Conservation (phyloP, 2,113 vertebrate genomes). For the Neoarius graeffei region DNA sequence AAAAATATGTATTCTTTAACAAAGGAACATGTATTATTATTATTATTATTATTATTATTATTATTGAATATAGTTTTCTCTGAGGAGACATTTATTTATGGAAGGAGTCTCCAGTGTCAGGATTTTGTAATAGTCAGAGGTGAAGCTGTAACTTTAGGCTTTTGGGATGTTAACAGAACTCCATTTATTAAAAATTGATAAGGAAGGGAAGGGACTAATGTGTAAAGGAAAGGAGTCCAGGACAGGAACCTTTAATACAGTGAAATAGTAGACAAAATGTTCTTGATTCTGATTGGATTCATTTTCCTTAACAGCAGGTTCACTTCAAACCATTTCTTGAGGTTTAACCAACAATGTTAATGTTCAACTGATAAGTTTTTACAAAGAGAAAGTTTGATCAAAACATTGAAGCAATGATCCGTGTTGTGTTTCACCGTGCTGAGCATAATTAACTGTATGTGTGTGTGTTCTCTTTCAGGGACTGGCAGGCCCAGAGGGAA, state of each 20-base stretch:
- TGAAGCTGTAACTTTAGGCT: neutral
- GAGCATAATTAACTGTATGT: neutral
- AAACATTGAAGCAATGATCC: neutral
- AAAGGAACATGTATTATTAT: neutral
- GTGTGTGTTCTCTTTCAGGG: constrained; percentile 75
- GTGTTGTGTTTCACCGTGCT: neutral
- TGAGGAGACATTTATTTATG: neutral
- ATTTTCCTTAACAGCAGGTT: too few relatives aligned
- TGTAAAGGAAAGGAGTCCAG: too few relatives aligned
- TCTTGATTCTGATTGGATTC: too few relatives aligned
- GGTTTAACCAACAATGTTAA: too few relatives aligned
- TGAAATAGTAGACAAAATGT: too few relatives aligned
- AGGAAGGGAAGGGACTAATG: too few relatives aligned
- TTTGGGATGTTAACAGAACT: too few relatives aligned
- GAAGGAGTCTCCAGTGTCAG: neutral
- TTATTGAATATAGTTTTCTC: neutral
- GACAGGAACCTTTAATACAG: too few relatives aligned
- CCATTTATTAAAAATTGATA: too few relatives aligned
- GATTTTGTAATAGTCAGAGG: neutral
- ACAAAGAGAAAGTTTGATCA: neutral
- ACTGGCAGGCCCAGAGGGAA: constrained; percentile 89
- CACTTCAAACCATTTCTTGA: too few relatives aligned
- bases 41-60: neutral
- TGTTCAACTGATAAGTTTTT: neutral
- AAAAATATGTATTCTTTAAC: neutral